Evolutionary conservation across 2,888 invertebrate genomes (phyloP).

Genomic region (Adela reaumurella): DNA sequence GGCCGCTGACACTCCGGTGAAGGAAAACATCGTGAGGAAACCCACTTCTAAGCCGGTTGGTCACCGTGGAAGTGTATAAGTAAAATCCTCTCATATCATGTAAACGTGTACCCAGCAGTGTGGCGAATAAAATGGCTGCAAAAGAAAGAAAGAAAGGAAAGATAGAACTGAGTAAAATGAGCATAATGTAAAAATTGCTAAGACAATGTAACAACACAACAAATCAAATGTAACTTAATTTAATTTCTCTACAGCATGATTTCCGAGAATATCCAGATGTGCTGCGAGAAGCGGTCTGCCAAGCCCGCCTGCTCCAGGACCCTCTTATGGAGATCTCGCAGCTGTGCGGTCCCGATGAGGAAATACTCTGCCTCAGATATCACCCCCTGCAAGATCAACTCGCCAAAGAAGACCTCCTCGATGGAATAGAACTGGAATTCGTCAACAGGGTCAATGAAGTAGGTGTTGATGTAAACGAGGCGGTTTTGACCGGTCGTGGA

Average conservation of each 20-base stretch:
- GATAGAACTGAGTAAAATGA: too few species aligned
- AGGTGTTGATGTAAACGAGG: slow-evolving; percentile 94
- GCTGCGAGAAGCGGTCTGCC: slow-evolving; percentile 87
- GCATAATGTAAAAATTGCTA: too few species aligned
- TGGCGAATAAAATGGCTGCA: too few species aligned
- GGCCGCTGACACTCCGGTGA: too few species aligned
- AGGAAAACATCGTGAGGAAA: too few species aligned
- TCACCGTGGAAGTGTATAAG: too few species aligned
- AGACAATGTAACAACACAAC: too few species aligned
- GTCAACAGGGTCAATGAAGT: slow-evolving; percentile 97
- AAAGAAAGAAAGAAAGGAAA: not conserved
- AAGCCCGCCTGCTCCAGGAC: slow-evolving; percentile 91
- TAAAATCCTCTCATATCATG: too few species aligned
- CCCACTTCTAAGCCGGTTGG: too few species aligned
- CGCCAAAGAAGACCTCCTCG: slow-evolving; percentile 79
- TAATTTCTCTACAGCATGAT: slow-evolving; percentile 58
- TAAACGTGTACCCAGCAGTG: too few species aligned
- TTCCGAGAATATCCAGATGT: slow-evolving; percentile 91
- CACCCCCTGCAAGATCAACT: slow-evolving; percentile 83
- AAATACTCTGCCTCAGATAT: slow-evolving; percentile 90
- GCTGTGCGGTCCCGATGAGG: slow-evolving; percentile 93
- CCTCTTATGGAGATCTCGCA: slow-evolving; percentile 95
- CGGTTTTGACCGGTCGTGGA: slow-evolving; percentile 84
- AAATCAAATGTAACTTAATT: too few species aligned
- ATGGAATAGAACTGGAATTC: slow-evolving; percentile 83